Percentiles rank a stretch among this genome's conserved stretches.
Conservation (phyloP, 2,888 invertebrate genomes). For the Nomada fucata region DNA sequence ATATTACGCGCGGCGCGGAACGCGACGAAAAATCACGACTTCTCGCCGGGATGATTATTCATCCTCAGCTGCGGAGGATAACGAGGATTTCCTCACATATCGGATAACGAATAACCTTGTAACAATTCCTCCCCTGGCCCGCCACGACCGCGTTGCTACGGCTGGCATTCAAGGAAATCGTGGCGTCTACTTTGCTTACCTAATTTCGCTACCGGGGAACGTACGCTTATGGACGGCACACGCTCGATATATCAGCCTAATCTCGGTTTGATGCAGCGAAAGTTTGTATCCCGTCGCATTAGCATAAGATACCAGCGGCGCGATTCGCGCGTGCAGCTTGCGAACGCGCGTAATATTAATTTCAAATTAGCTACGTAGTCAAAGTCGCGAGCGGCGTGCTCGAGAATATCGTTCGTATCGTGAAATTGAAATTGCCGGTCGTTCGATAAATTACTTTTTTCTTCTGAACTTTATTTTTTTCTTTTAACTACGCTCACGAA, state of each 20-base stretch:
- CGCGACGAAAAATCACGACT: neutral
- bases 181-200: constrained; percentile 4
- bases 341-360: neutral
- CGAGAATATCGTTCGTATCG: neutral
- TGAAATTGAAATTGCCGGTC: neutral
- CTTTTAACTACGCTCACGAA: neutral
- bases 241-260: constrained; percentile 18
- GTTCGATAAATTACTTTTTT: neutral
- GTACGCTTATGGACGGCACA: neutral
- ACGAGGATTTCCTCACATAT: neutral
- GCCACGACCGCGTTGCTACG: neutral
- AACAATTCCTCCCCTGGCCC: neutral
- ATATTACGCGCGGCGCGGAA: neutral
- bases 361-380: neutral
- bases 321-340: constrained; percentile 8
- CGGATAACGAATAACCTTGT: neutral
- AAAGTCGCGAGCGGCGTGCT: neutral
- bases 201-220: neutral
- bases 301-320: constrained; percentile 24
- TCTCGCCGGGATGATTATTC: neutral
- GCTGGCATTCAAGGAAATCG: constrained; percentile 21
- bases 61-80: neutral
- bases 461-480: neutral
- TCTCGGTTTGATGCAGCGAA: constrained; percentile 1
- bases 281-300: constrained; percentile 16